Percentiles rank a stretch among this genome's conserved stretches.
phyloP scores from a whole-genome alignment of 2,888 invertebrate species.

The Entomobrya proxima region DNA sequence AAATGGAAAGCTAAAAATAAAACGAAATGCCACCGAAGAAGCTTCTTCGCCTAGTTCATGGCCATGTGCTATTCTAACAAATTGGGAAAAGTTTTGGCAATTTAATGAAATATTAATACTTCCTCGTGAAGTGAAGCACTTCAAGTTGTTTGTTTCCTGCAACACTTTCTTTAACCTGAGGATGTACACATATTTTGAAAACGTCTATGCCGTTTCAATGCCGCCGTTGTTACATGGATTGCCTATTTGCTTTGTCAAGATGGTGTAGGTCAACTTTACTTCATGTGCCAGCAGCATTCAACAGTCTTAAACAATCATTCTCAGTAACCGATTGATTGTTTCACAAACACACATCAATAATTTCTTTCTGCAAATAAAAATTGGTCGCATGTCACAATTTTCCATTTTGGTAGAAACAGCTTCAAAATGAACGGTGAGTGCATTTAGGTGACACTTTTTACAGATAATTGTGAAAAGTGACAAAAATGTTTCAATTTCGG shows the following conservation, averaged over 20 bases:
- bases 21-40: conserved; percentile 8
- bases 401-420: too few species aligned
- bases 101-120: conserved; percentile 36
- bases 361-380: too few species aligned
- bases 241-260: neutral
- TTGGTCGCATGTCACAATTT: too few species aligned
- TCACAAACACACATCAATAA: too few species aligned
- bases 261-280: neutral
- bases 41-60: conserved; percentile 7
- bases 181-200: neutral
- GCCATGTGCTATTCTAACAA: neutral
- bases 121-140: neutral
- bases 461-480: too few species aligned
- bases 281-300: neutral
- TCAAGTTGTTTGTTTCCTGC: conserved; percentile 21
- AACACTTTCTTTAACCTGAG: conserved; percentile 2
- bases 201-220: too few species aligned
- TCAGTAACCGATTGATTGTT: too few species aligned
- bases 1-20: neutral
- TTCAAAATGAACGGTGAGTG: conserved; percentile 30
- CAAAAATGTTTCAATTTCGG: neutral
- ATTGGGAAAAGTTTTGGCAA: conserved; percentile 22
- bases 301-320: too few species aligned
- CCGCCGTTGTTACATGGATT: neutral
- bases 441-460: neutral